Conservation (phyloP, 92 coral and sea anemone genomes). For the Umimayanthus chanpuru region DNA sequence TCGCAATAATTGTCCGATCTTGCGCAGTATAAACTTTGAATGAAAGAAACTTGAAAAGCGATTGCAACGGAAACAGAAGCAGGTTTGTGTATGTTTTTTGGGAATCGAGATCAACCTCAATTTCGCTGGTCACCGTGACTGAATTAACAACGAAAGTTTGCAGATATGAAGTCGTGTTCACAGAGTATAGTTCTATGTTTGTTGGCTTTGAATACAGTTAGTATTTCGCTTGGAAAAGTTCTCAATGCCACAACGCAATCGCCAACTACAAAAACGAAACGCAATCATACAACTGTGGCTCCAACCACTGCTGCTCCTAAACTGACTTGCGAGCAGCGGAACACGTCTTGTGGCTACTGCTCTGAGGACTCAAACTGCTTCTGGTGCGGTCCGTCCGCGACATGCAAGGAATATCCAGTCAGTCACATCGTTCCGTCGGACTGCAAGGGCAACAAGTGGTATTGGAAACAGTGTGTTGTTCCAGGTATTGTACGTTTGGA, state of each 20-base stretch:
- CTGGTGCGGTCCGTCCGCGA: conserved; percentile 75
- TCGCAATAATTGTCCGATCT: background rate
- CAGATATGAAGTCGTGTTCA: no score
- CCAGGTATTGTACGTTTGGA: conserved; percentile 65
- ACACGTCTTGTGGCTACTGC: conserved; percentile 74
- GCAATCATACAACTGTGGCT: conserved; percentile 34
- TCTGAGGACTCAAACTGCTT: conserved; percentile 67
- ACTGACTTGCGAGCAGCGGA: conserved; percentile 62
- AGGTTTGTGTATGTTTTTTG: no score
- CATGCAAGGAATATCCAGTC: conserved; percentile 65
- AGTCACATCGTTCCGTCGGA: conserved; percentile 68
- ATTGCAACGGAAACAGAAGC: no score
- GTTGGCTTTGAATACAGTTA: background rate
- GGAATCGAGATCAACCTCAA: no score
- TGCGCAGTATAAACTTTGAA: background rate
- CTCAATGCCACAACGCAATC: background rate
- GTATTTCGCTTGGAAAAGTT: background rate
- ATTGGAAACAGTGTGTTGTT: conserved; percentile 81
- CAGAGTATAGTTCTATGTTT: no score
- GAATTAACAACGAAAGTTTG: no score
- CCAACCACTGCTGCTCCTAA: conserved; percentile 58
- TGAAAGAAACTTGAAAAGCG: no score
- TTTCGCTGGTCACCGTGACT: no score
- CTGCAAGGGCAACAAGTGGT: conserved; percentile 91
- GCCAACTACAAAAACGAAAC: conserved; percentile 3